Evolutionary conservation across 2,888 invertebrate genomes (phyloP), one percentile per base, ranked within the genome.

Genomic region (Tethea ocularis): DNA sequence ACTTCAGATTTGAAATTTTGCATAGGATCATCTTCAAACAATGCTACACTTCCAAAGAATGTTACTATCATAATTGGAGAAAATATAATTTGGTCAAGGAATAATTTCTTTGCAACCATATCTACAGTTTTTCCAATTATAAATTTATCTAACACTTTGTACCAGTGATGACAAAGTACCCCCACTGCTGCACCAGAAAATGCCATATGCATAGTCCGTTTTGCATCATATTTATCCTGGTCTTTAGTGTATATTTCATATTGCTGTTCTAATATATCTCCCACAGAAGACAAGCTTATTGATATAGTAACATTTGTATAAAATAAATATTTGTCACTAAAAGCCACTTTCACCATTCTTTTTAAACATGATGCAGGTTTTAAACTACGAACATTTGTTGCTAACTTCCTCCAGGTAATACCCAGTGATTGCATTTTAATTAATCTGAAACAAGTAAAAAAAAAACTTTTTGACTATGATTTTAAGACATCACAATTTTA

Each of bases 111-210:
- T 29, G 95, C 74, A 1, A 97, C 96, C 78, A 95, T 94, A 33
- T 88, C 88, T 22, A 96, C 78, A 4, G 95, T 94, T 72, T 95
- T 95, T 0, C 97, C 98, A 8, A 97, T 95, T 54, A 97, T 87
- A 75, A 94, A 93, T 62, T 89, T 93, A 80, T 98, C 98, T 72
- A 99, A 89, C 68, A 95, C 93, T 77, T 95, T 94, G 82, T 99
- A 99, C 98, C 98, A 98, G 80, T 96, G 95, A 79, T 99, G 98
- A 75, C 97, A 97, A 15, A 97, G 85, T 2, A 97, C 88, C 29
- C 98, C 98, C 1, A 98, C 95, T 0, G 96, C 94, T 46, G 96
- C 93, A 6, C 98, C 98, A 10, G 97, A 96, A 58, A 95, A 90
- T 1, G 95, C 96, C 96, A 98, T 98, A 64, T 97, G 95, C 59